Base-by-base conservation (phyloP, 2,888 invertebrate species). In the Pseudococcus viburni region DNA sequence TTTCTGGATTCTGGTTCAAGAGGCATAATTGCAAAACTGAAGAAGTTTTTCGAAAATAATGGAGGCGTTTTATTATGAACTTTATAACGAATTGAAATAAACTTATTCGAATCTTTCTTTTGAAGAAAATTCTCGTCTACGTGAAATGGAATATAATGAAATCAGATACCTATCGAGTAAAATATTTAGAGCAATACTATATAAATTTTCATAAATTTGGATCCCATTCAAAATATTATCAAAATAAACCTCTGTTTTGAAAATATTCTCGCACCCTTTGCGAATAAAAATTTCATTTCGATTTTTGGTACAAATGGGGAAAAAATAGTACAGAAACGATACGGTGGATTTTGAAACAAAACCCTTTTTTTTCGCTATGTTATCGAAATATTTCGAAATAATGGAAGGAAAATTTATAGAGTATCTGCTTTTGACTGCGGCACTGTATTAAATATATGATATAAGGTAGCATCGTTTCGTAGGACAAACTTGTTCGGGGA, bases 401-500 rank as follows among this genome's bases (percentile, higher is more conserved):
- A 88, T 77, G 83, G 83, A 55, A 80, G 88, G 80, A 88, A 80
- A 88, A 88, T 88, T 88, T 88, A 88, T 88, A 77, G 83, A 83
- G 83, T 88, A 80, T 88, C 88, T 88, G 88, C 88, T 80, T 88
- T 83, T 88, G 88, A 88, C 88, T 88, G 88, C 88, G 83, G 88
- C 88, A 88, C 88, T 88, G 88, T 88, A 88, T 88, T 88, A 88
- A 88, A 88, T 88, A 88, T 88, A 88, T 88, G 88, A 88, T 88
- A 88, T 88, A 88, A 88, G 86, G 88, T 88, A 83, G 88, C 83
- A 88, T 88, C 88, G 88, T 88, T 88, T 88, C 88, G 59, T 33
- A 88, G 80, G 88, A 88, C 88, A 88, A 88, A 88, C 88, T 88
- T 88, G 59, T 59, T 88, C 88, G 88, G 88, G 88, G 80, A 83